Evolutionary conservation across 2,888 invertebrate species (phyloP), one percentile per base, ranked within the genome.

Genomic region (Amblyteles armatorius): DNA sequence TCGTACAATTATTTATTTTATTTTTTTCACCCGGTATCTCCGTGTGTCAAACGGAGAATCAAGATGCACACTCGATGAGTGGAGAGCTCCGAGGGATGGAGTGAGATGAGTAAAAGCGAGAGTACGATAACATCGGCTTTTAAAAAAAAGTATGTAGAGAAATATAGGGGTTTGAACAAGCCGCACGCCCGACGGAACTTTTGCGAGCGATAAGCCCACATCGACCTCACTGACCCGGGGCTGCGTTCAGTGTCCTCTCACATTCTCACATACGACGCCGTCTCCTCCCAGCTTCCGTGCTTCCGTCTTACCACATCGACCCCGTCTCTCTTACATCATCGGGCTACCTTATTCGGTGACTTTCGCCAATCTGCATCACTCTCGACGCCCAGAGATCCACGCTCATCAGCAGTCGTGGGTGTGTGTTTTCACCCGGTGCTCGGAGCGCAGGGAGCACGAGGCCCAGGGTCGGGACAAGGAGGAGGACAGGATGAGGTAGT

Each of bases 131-230:
- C n/a, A 55, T 55, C 19, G 55, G 55, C 44, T 48, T 48, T 48
- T 16, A 48, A 48, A 48, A 44, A 48, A 48, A 16, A 13, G 44
- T 48, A 16, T 13, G 16, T 13, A 48, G 4, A 48, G 16, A 48
- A 48, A 48, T 16, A 48, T 16, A 48, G 13, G 44, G 44, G 16
- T 4, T 48, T 5, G 44, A 48, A 1, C 44, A 48, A 48, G 44
- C 16, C 69, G 79, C 76, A 82, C 78, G 78, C 83, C 81, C 85
- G 65, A 80, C 52, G 67, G 69, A 85, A 85, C 76, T 85, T 85
- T 86, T 76, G 81, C 72, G 79, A 73, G 72, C 63, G 86, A 86
- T 86, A 85, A 85, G 76, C 79, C 83, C 80, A 76, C 85, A 81
- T 79, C 82, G 13, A 33, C 65, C 78, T 78, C 80, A 44, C 63